phyloP scores from a whole-genome alignment of 2,888 invertebrate species.

The Drosophila emarginata region DNA sequence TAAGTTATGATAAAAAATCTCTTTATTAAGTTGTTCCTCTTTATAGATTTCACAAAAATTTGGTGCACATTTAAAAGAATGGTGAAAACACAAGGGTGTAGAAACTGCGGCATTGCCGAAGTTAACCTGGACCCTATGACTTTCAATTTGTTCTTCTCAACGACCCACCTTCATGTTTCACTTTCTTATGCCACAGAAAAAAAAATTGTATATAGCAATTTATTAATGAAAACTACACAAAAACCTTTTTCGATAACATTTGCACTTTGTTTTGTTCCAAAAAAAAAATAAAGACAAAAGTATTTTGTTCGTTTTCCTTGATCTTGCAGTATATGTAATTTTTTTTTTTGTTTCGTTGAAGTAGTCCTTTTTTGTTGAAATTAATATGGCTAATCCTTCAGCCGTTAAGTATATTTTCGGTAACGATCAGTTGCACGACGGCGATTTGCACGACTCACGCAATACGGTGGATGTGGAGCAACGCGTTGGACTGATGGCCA shows the following conservation, averaged over 20 bases:
- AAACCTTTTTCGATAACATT: slow-evolving; percentile 26
- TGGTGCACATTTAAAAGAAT: no score
- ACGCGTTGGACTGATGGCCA: slow-evolving; percentile 76
- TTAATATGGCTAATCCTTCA: neutral
- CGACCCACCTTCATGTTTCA: slow-evolving; percentile 75
- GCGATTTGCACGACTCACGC: slow-evolving; percentile 39
- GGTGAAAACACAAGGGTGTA: neutral
- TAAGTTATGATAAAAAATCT: no score
- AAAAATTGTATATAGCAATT: slow-evolving; percentile 20
- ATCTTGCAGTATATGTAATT: neutral
- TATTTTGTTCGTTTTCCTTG: slow-evolving; percentile 7
- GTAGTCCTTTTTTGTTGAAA: neutral
- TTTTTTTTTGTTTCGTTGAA: neutral
- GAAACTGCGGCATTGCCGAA: neutral
- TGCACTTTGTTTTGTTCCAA: slow-evolving; percentile 29
- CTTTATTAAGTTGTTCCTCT: no score
- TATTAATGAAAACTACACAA: slow-evolving; percentile 12
- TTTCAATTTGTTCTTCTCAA: neutral
- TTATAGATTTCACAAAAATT: no score
- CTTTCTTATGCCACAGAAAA: slow-evolving; percentile 11
- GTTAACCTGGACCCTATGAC: neutral
- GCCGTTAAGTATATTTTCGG: slow-evolving; percentile 7
- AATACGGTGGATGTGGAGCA: slow-evolving; percentile 82
- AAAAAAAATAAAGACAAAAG: slow-evolving; percentile 29
- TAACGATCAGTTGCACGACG: slow-evolving; percentile 27